phyloP scores from a whole-genome alignment of 2,113 vertebrate genomes.

The Stomatorhinus ivindoensis region DNA sequence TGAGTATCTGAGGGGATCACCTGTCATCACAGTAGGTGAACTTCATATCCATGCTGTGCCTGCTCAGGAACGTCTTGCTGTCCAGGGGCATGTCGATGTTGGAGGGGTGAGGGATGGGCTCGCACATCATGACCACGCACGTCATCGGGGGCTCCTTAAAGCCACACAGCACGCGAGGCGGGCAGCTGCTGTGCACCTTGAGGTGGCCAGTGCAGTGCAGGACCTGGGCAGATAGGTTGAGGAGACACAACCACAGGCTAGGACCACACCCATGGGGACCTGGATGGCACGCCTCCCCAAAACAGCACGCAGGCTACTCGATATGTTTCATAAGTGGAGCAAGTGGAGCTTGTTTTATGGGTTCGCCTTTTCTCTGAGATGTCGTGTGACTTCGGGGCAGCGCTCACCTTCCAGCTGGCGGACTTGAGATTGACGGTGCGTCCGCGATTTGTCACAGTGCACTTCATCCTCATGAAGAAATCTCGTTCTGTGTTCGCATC shows the following conservation, averaged over 20 bases:
- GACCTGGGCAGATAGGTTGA: constrained; percentile 61
- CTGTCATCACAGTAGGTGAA: constrained; percentile 96
- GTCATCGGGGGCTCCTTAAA: constrained; percentile 84
- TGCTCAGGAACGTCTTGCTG: constrained; percentile 92
- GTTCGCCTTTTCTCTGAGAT: neutral
- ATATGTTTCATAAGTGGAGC: neutral
- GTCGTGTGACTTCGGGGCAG: neutral
- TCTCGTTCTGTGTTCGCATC: constrained; percentile 82
- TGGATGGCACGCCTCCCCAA: neutral
- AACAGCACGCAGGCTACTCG: neutral
- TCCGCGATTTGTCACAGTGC: constrained; percentile 93
- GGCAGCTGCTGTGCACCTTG: constrained; percentile 75
- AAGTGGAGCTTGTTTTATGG: neutral
- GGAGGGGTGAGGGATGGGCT: constrained; percentile 89
- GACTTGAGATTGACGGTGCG: constrained; percentile 98
- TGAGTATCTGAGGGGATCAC: constrained; percentile 46
- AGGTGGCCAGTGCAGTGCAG: constrained; percentile 93
- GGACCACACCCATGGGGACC: neutral
- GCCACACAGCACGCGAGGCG: constrained; percentile 69
- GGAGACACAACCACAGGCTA: neutral
- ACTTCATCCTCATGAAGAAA: constrained; percentile 99
- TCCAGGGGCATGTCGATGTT: constrained; percentile 93
- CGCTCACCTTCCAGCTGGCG: constrained; percentile 89
- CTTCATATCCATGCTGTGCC: constrained; percentile 99
- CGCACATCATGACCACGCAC: constrained; percentile 90